phyloP scores from a whole-genome alignment of 2,113 vertebrate genomes.

The Anguilla rostrata region DNA sequence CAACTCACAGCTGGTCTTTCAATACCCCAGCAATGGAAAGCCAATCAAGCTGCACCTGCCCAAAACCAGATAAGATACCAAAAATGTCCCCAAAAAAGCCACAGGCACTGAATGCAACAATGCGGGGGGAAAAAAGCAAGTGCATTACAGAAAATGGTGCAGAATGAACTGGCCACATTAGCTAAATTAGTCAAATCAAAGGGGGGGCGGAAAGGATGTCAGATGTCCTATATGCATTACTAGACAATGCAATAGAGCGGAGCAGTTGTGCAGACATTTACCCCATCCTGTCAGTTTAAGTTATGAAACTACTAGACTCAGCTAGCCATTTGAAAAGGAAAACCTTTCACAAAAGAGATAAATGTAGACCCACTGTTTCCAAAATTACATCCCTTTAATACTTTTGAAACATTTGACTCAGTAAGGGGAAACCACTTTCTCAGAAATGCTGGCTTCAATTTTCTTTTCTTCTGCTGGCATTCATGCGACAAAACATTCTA shows the following conservation, averaged over 20 bases:
- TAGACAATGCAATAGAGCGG: background rate
- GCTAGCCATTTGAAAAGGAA: background rate
- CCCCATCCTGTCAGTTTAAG: background rate
- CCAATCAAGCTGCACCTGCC: too few relatives aligned
- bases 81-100: too few relatives aligned
- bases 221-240: background rate
- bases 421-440: background rate
- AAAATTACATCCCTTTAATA: background rate
- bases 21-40: too few relatives aligned
- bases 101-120: too few relatives aligned
- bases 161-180: too few relatives aligned
- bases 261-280: background rate
- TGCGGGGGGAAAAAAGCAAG: too few relatives aligned
- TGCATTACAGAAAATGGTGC: too few relatives aligned
- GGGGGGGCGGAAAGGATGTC: too few relatives aligned
- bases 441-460: background rate
- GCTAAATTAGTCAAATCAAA: too few relatives aligned
- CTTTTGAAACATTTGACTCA: background rate
- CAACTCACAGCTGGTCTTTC: too few relatives aligned
- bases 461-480: background rate
- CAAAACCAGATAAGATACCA: too few relatives aligned
- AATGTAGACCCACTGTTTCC: background rate
- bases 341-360: background rate
- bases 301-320: background rate
- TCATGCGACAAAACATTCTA: background rate